Conservation (phyloP, 2,888 invertebrate species). For the Drosophila falleni region DNA sequence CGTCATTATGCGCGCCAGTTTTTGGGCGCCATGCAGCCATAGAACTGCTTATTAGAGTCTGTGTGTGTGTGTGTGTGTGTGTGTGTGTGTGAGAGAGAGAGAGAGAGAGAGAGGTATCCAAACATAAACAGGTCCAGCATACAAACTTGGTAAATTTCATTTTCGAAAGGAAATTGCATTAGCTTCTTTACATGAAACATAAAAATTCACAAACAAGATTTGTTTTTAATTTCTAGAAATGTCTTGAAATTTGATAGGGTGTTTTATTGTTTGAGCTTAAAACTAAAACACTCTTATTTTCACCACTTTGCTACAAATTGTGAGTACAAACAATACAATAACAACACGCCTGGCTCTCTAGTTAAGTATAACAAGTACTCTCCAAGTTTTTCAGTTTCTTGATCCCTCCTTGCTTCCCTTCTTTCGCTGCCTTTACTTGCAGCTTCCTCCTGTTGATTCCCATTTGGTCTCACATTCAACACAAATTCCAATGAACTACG, state of each 20-base stretch:
- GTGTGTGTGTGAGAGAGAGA: constrained; percentile 2
- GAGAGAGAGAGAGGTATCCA: constrained; percentile 19
- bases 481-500: constrained; percentile 58
- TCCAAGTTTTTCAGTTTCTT: constrained; percentile 35
- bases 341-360: constrained; percentile 17
- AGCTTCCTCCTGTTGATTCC: constrained; percentile 45
- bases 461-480: constrained; percentile 52
- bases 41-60: constrained; percentile 27
- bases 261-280: no score
- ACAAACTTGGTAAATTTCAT: constrained; percentile 10
- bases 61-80: constrained; percentile 6
- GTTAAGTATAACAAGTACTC: constrained; percentile 26
- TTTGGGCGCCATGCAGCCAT: constrained; percentile 63
- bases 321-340: constrained; percentile 4
- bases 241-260: no score
- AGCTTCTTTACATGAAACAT: constrained; percentile 7
- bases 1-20: constrained; percentile 68
- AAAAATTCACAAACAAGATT: constrained; percentile 2
- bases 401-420: constrained; percentile 11
- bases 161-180: constrained; percentile 19
- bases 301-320: neutral
- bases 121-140: constrained; percentile 32
- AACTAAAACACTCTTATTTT: no score
- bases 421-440: constrained; percentile 9
- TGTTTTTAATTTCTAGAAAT: neutral